phyloP scores from a whole-genome alignment of 2,888 invertebrate species.

The Napeogenes sylphis region DNA sequence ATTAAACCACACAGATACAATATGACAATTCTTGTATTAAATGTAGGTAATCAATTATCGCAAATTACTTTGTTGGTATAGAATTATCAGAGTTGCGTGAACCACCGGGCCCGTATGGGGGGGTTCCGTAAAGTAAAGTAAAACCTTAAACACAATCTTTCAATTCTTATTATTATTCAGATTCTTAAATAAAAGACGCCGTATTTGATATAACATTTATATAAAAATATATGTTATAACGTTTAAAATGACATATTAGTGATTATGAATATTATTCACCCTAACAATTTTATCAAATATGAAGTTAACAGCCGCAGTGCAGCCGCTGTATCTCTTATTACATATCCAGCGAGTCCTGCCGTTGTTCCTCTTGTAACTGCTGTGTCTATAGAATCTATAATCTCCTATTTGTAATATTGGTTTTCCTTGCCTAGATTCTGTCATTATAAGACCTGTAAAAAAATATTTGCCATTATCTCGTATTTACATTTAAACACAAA shows the following conservation, averaged over 20 bases:
- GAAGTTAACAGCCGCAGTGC: constrained; percentile 31
- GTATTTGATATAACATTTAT: background rate
- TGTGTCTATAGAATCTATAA: constrained; percentile 37
- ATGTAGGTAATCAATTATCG: too few relatives aligned
- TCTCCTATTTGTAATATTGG: constrained; percentile 27
- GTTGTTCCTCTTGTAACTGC: constrained; percentile 38
- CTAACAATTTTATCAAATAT: constrained; percentile 11
- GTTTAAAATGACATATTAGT: background rate
- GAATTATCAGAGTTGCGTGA: too few relatives aligned
- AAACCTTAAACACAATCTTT: too few relatives aligned
- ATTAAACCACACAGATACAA: too few relatives aligned
- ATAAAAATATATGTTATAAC: too few relatives aligned
- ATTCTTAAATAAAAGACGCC: too few relatives aligned
- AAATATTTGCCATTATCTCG: background rate
- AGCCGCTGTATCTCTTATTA: constrained; percentile 44
- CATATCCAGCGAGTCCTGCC: constrained; percentile 11
- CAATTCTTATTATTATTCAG: too few relatives aligned
- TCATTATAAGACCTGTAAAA: constrained; percentile 12
- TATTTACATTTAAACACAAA: too few relatives aligned
- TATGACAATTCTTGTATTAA: too few relatives aligned
- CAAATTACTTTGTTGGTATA: too few relatives aligned
- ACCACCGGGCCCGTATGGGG: too few relatives aligned
- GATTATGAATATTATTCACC: background rate
- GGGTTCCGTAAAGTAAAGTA: too few relatives aligned
- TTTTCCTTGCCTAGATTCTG: constrained; percentile 21